Evolutionary conservation across 2,113 vertebrate genomes (phyloP).

Genomic region (Acrocephalus kingi): DNA sequence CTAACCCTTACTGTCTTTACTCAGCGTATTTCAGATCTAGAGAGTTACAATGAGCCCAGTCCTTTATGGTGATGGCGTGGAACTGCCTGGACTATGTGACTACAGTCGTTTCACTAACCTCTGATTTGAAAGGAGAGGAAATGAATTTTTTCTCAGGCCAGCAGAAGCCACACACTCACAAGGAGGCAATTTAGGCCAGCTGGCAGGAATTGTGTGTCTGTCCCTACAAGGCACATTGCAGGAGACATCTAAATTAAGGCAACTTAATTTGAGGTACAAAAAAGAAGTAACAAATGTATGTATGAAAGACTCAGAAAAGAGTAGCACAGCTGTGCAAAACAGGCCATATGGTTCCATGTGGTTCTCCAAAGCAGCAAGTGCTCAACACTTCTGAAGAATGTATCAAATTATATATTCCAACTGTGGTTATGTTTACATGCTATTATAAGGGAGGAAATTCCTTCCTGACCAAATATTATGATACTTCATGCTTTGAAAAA

Average conservation of each 20-base stretch:
- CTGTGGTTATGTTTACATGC: constrained; percentile 1
- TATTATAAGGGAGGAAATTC: constrained; percentile 44
- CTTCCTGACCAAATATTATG: constrained; percentile 29
- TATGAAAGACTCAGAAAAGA: background rate
- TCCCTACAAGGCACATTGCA: background rate
- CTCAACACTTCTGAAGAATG: background rate
- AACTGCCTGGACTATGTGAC: background rate
- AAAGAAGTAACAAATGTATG: background rate
- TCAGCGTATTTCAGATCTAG: background rate
- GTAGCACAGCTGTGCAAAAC: background rate
- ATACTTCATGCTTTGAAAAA: constrained; percentile 29
- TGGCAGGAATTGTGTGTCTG: background rate
- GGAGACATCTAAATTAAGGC: background rate
- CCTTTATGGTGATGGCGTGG: no score
- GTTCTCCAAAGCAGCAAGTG: constrained; percentile 5
- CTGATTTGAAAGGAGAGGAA: background rate
- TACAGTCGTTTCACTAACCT: background rate
- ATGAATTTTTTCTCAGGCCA: background rate
- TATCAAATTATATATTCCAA: constrained; percentile 1
- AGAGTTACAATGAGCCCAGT: background rate
- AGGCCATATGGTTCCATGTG: background rate
- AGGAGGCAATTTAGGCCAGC: background rate
- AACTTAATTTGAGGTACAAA: background rate
- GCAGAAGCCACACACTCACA: background rate
- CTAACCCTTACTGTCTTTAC: background rate